Percentiles rank a stretch among this genome's conserved stretches.
Conservation (phyloP, 35 echinoderm and acorn worm genomes). For the Patiria miniata region DNA sequence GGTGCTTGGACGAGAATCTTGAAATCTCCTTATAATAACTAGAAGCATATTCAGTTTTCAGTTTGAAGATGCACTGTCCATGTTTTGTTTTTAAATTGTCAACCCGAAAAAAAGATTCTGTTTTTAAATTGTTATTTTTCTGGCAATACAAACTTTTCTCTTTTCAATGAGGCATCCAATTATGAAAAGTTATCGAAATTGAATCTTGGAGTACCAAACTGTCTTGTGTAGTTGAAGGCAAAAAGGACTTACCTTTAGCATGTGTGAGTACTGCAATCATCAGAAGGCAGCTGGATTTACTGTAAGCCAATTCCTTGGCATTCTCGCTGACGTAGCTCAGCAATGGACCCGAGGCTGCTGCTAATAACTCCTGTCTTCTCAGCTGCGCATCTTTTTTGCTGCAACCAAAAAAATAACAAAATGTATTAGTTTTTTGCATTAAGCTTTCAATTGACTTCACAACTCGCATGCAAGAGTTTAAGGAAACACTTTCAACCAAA, state of each 20-base stretch:
- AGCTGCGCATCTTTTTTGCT: slow-evolving; percentile 80
- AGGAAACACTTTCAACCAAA: not conserved
- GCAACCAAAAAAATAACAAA: slow-evolving; percentile 20
- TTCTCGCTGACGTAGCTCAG: slow-evolving; percentile 56
- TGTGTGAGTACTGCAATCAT: slow-evolving; percentile 64
- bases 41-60: not conserved
- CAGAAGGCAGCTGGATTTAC: slow-evolving; percentile 83
- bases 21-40: not conserved
- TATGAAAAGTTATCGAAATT: too few relatives aligned
- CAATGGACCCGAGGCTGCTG: slow-evolving; percentile 54
- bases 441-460: not conserved
- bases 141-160: too few relatives aligned
- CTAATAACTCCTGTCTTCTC: slow-evolving; percentile 71
- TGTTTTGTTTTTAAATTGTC: not conserved
- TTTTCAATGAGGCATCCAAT: too few relatives aligned
- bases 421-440: not conserved
- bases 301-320: slow-evolving; percentile 67
- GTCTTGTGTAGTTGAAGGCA: too few relatives aligned
- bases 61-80: not conserved
- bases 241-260: slow-evolving; percentile 47
- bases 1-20: not conserved
- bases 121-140: too few relatives aligned
- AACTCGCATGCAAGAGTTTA: too few relatives aligned
- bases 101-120: not conserved
- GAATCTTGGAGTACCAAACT: too few relatives aligned